Evolutionary conservation across 2,888 invertebrate genomes (phyloP), one percentile per base, ranked within the genome.

Genomic region (Ochropleura leucogaster): DNA sequence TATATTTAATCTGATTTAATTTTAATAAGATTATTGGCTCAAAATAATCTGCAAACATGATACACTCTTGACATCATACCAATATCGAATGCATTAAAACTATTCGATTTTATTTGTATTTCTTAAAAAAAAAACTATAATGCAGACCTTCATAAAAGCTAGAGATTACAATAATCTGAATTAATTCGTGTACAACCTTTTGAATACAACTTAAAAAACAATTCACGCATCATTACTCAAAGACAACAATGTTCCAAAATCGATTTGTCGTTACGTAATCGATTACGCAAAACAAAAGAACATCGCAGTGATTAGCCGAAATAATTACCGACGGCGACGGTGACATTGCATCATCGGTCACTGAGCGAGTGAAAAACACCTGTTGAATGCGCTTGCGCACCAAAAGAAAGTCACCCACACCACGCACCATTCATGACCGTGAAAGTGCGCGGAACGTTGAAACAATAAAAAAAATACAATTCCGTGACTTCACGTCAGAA

Each of bases 341-440:
- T 86, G 87, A 83, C 87, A 90, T 90, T 87, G 85, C 90, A 85
- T 86, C 87, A 89, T 84, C 86, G 89, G 88, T 83, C 88, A 79
- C 40, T 68, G 72, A 78, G 82, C 83, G 77, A 79, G 81, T 81
- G 80, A 77, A 71, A 79, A 83, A 77, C 87, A 87, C 87, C 79
- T 83, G 86, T 83, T 85, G 83, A 89, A 87, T 87, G 85, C 80
- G 68, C 77, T 40, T 49, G 80, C 77, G 81, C 87, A 87, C 80
- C 80, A 78, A 90, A 95, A 93, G 96, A 95, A 96, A 96, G 95
- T 93, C 90, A 82, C 85, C 87, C 85, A 85, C 85, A 59, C 83
- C 72, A 84, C 84, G 85, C 85, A 85, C 88, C 89, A 90, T 90
- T 90, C 92, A 92, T 95, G 95, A 95, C 95, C 95, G 95, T 94